Evolutionary conservation across 2,113 vertebrate species (phyloP).

Genomic region (Lanius ludovicianus): DNA sequence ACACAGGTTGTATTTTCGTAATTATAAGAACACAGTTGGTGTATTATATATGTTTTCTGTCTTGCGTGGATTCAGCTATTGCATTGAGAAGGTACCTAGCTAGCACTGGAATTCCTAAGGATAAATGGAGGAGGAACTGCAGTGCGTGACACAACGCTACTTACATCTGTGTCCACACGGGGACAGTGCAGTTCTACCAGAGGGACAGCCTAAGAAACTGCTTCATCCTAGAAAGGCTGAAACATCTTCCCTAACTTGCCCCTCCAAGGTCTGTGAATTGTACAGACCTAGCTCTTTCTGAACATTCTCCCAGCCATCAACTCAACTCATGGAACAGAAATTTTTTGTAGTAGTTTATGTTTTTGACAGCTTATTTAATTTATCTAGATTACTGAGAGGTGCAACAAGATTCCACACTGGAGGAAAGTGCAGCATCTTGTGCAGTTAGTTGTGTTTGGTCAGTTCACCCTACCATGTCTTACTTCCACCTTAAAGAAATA

Average conservation of each 20-base stretch:
- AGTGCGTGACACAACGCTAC: neutral
- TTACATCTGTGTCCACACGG: neutral
- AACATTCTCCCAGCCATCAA: neutral
- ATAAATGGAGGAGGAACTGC: neutral
- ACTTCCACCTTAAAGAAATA: neutral
- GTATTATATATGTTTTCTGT: neutral
- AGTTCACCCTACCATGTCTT: neutral
- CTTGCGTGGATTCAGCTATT: neutral
- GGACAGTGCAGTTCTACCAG: slow-evolving; percentile 29
- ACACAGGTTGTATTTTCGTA: neutral
- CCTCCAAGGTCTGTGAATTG: neutral
- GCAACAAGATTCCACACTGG: neutral
- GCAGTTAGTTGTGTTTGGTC: neutral
- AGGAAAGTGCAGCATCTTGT: neutral
- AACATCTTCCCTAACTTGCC: neutral
- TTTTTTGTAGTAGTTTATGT: neutral
- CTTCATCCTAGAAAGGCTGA: neutral
- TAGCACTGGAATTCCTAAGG: neutral
- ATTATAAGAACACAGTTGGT: neutral
- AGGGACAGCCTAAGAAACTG: neutral
- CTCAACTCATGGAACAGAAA: neutral
- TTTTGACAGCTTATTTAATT: neutral
- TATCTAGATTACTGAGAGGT: neutral
- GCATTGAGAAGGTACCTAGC: neutral
- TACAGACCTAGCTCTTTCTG: neutral